phyloP scores from a whole-genome alignment of 2,113 vertebrate genomes.

The Lampris megalopsis region DNA sequence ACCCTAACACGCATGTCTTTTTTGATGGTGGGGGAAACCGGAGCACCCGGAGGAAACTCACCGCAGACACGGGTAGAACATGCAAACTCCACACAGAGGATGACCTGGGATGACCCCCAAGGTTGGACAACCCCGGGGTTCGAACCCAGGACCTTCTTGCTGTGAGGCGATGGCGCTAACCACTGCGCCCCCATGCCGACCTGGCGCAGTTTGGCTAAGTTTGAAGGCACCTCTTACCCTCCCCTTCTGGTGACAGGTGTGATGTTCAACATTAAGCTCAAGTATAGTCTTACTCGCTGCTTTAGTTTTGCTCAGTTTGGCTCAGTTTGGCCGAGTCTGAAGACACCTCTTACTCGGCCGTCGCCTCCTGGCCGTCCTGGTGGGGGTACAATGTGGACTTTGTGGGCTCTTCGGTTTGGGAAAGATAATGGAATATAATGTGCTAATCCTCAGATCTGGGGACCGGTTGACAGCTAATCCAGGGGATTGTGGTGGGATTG shows the following conservation, averaged over 20 bases:
- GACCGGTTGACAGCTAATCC: conserved; percentile 80
- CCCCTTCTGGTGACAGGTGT: background rate
- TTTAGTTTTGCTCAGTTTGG: conserved; percentile 42
- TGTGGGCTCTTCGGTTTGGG: conserved; percentile 70
- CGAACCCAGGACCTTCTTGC: too few species aligned
- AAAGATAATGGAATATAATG: conserved; percentile 81
- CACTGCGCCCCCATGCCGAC: too few species aligned
- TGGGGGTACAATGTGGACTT: conserved; percentile 51
- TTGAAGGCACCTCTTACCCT: background rate
- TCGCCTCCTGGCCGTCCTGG: conserved; percentile 49
- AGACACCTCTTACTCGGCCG: conserved; percentile 45
- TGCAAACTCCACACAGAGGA: too few species aligned
- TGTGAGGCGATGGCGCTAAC: too few species aligned
- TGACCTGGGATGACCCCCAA: too few species aligned
- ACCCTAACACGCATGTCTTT: too few species aligned
- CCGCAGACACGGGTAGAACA: too few species aligned
- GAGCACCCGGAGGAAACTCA: too few species aligned
- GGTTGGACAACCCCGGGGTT: too few species aligned
- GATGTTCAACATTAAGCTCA: background rate
- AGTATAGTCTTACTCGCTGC: background rate
- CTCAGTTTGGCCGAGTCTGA: conserved; percentile 50
- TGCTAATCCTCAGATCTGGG: conserved; percentile 81
- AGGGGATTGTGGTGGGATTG: conserved; percentile 78
- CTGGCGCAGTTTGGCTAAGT: background rate
- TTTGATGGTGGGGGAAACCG: too few species aligned